Conservation (phyloP, 1,140 invertebrate species). For the Procambarus clarkii region DNA sequence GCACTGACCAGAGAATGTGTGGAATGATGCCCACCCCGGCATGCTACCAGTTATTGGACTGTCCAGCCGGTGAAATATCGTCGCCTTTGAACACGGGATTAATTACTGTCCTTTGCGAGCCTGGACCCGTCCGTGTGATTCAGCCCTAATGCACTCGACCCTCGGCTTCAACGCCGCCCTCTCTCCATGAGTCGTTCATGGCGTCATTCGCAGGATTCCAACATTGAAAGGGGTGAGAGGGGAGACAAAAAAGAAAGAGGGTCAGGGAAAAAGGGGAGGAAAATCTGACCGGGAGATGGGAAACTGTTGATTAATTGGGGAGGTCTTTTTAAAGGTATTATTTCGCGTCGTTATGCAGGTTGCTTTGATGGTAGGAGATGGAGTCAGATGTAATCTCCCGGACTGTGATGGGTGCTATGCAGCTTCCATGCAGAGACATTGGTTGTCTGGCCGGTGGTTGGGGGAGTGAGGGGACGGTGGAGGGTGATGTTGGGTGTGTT, state of each 20-base stretch:
- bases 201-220: not conserved
- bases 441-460: not conserved
- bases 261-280: not conserved
- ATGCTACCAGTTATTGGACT: constrained; percentile 19
- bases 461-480: not conserved
- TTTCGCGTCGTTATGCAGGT: not conserved
- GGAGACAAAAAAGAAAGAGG: not conserved
- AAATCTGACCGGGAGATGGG: not conserved
- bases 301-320: not conserved
- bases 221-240: too few species aligned
- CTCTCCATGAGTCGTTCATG: not conserved
- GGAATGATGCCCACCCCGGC: constrained; percentile 20
- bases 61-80: constrained; percentile 25
- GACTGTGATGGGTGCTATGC: not conserved
- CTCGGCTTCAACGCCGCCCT: not conserved
- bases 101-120: constrained; percentile 10
- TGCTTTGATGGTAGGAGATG: not conserved
- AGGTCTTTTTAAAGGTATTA: not conserved
- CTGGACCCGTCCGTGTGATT: not conserved
- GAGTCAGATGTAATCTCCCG: not conserved
- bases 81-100: constrained; percentile 34
- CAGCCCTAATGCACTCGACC: not conserved
- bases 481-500: not conserved
- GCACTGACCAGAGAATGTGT: constrained; percentile 28
- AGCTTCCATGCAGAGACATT: not conserved